phyloP scores from a whole-genome alignment of 2,888 invertebrate species.

The Baronia brevicornis region DNA sequence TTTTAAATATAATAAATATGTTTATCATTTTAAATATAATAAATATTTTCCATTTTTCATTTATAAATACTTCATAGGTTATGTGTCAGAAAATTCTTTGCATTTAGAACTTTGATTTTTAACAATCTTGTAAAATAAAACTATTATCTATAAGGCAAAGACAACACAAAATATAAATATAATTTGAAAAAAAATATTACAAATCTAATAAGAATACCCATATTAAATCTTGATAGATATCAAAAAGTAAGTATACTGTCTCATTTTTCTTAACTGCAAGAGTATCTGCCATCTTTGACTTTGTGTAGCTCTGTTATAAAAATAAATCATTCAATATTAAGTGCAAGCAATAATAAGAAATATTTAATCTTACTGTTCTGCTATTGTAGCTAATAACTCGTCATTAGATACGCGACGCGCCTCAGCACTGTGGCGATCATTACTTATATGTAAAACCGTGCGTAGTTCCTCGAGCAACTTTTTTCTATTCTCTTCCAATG shows the following conservation, averaged over 20 bases:
- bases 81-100: conserved; percentile 38
- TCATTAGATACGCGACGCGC: conserved; percentile 94
- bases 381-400: conserved; percentile 90
- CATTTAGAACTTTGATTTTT: conserved; percentile 5
- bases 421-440: conserved; percentile 94
- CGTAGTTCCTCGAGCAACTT: conserved; percentile 89
- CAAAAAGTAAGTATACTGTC: conserved; percentile 1
- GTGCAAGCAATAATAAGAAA: conserved; percentile 31
- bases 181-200: conserved; percentile 24
- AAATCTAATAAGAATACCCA: conserved; percentile 25
- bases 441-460: conserved; percentile 87
- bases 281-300: conserved; percentile 63
- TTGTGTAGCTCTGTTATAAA: conserved; percentile 48
- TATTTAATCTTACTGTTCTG: conserved; percentile 86
- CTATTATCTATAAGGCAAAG: conserved; percentile 32
- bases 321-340: conserved; percentile 58
- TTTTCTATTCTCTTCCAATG: conserved; percentile 88
- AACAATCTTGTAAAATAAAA: conserved; percentile 11
- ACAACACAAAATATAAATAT: conserved; percentile 16
- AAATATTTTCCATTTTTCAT: neutral
- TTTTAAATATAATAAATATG: neutral
- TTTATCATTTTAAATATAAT: neutral
- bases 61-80: conserved; percentile 32
- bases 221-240: conserved; percentile 10
- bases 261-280: conserved; percentile 5